Conservation (phyloP, 2,888 invertebrate species). For the Andrena haemorrhoa region DNA sequence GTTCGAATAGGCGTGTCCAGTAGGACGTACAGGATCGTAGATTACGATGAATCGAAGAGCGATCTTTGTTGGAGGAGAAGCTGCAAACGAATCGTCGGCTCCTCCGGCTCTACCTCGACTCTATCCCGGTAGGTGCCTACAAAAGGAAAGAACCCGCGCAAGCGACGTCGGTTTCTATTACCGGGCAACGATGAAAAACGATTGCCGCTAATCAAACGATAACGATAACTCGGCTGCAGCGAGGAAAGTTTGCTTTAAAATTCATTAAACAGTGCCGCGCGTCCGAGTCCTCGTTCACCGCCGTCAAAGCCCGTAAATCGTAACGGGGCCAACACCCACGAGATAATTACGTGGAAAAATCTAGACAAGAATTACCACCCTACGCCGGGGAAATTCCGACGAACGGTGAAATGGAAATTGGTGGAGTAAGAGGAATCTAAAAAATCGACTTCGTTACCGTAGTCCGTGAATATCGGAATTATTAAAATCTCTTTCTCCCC, state of each 20-base stretch:
- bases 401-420: conserved; percentile 40
- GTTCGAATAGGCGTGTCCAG: background rate
- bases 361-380: conserved; percentile 48
- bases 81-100: background rate
- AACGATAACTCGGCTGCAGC: conserved; percentile 23
- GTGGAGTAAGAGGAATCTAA: conserved; percentile 38
- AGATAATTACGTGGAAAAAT: conserved; percentile 56
- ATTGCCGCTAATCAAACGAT: conserved; percentile 44
- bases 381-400: conserved; percentile 8
- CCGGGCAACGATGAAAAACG: conserved; percentile 20
- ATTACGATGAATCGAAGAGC: conserved; percentile 27
- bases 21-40: conserved; percentile 8
- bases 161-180: conserved; percentile 17
- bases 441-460: conserved; percentile 57
- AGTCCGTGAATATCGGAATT: conserved; percentile 66
- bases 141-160: background rate
- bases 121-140: no score
- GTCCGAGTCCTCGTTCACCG: background rate
- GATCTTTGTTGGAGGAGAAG: conserved; percentile 7
- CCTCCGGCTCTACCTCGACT: background rate
- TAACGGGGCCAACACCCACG: conserved; percentile 27
- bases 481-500: conserved; percentile 60
- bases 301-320: conserved; percentile 40
- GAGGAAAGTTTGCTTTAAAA: conserved; percentile 36
- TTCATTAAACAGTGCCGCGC: conserved; percentile 23